phyloP scores from a whole-genome alignment of 2,113 vertebrate species.

The Martes martes region DNA sequence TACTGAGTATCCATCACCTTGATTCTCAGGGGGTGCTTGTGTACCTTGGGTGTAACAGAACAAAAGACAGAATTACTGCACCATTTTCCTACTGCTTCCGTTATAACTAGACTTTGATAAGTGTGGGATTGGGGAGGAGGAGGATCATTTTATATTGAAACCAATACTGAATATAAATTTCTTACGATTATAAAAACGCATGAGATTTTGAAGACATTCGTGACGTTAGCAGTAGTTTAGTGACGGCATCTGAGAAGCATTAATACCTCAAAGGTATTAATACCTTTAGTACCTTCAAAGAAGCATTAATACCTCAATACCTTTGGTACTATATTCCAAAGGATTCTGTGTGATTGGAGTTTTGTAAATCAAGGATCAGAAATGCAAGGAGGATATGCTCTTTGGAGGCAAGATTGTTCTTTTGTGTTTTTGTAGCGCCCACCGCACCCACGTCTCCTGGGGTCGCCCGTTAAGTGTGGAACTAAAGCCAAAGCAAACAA shows the following conservation, averaged over 20 bases:
- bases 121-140: neutral
- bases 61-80: neutral
- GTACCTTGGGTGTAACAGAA: neutral
- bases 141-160: constrained; percentile 25
- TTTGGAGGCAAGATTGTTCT: neutral
- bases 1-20: neutral
- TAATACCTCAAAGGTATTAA: neutral
- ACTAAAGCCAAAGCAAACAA: neutral
- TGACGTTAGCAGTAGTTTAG: neutral
- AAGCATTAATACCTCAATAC: neutral
- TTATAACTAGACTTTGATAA: neutral
- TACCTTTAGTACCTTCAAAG: neutral
- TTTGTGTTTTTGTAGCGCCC: neutral
- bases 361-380: neutral
- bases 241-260: neutral
- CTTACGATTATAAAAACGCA: neutral
- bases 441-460: neutral
- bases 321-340: neutral
- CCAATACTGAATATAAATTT: neutral
- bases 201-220: neutral
- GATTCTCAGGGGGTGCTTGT: neutral
- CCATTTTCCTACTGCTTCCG: neutral
- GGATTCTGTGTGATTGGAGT: neutral
- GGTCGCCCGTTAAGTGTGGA: neutral
- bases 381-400: neutral